Evolutionary conservation across 1,140 invertebrate genomes (phyloP), one percentile per base, ranked within the genome.

Genomic region (Drosophila subobscura): DNA sequence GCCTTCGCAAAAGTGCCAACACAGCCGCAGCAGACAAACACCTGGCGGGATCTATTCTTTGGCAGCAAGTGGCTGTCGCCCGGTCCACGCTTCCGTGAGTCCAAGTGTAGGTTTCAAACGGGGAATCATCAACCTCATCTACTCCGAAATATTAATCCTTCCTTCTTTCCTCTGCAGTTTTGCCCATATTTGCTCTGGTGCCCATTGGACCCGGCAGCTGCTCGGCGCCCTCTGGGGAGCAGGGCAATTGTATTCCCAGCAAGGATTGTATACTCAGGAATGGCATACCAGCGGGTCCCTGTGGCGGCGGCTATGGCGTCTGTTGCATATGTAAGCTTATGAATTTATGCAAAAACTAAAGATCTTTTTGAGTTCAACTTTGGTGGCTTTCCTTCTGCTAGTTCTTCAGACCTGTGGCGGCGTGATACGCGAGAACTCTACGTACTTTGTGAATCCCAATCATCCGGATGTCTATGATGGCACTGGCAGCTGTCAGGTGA

Each of bases 401-500:
- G 96, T 96, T 89, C 93, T 96, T 66, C 93, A 94, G 20, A 94
- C 95, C 0, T 97, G 96, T 72, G 96, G 96, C 0, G 94, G 94
- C 33, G 94, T 93, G 2, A 95, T 95, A 0, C 92, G 93, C 14
- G 95, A 96, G 83, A 97, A 97, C 89, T 95, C 95, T 4, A 97
- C 96, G 0, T 96, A 96, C 84, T 97, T 97, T 79, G 96, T 97
- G 4, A 97, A 97, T 90, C 93, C 93, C 8, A 95, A 95, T 60
- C 97, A 96, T 92, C 96, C 96, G 1, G 93, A 94, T 7, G 85
- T 93, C 1, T 96, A 94, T 66, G 95, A 97, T 71, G 95, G 93
- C 0, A 96, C 95, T 0, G 95, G 95, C 4, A 96, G 96, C 8
- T 97, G 96, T 79, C 96, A 97, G 84, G 93, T 97, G 0, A 97